Percentiles rank a stretch among this genome's conserved stretches.
These are phyloP conservation scores for Drosophila arawakana DNA, from an alignment of 1,140 invertebrate species.

Conservation along the genomic window DNA sequence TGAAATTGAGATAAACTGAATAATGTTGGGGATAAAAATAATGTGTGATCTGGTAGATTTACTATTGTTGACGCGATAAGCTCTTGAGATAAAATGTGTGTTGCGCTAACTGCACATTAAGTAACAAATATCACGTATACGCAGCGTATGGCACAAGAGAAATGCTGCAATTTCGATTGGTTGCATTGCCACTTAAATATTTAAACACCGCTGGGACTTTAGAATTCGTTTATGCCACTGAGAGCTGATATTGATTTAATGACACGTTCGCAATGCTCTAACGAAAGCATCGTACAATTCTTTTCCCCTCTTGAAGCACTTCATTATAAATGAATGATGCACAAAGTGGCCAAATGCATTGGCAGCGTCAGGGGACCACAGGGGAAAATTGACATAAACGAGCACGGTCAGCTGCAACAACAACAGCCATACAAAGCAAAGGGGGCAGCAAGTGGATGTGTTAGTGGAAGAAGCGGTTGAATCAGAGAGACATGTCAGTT, in stretches of 20 bases:
- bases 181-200: conserved; percentile 42
- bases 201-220: conserved; percentile 42
- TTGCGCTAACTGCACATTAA: conserved; percentile 21
- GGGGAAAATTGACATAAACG: conserved; percentile 4
- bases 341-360: conserved; percentile 46
- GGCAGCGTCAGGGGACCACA: conserved; percentile 22
- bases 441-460: not conserved
- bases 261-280: conserved; percentile 43
- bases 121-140: conserved; percentile 61
- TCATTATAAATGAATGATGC: conserved; percentile 61
- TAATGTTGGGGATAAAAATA: conserved; percentile 50
- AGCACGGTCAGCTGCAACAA: conserved; percentile 24
- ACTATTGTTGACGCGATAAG: conserved; percentile 18
- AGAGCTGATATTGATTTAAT: conserved; percentile 63
- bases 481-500: conserved; percentile 24
- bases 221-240: conserved; percentile 27
- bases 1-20: conserved; percentile 43
- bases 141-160: conserved; percentile 5
- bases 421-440: not conserved
- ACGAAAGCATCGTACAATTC: conserved; percentile 21
- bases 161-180: conserved; percentile 18
- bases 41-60: conserved; percentile 36
- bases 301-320: conserved; percentile 9
- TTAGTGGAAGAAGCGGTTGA: conserved; percentile 1
- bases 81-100: conserved; percentile 19